Evolutionary conservation across 2,113 vertebrate species (phyloP), one percentile per base, ranked within the genome.

Genomic region (Cathartes aura): DNA sequence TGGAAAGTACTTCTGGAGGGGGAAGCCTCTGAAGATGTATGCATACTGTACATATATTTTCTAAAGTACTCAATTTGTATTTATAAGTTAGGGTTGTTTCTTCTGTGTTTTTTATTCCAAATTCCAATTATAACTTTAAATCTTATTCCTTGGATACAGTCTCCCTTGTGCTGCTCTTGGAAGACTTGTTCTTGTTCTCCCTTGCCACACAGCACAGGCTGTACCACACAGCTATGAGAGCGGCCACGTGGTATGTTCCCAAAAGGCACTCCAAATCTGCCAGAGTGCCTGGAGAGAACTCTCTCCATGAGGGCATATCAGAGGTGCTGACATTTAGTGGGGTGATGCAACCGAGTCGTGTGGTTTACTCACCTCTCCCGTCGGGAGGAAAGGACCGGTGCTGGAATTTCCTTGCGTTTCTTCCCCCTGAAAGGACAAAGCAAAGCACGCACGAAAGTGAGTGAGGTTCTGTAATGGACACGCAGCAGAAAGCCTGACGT

Each of bases 401-500:
- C 83, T 98, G 98, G 73, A 98, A 98, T 97, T 98, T 99, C 97
- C 96, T 98, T 42, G 97, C 42, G 85, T 96, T 98, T 97, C 98
- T 98, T 91, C 98, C 98, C 71, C 98, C 99, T 99, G 92, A 15
- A 90, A 63, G 64, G 76, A 89, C 70, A 92, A 78, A 95, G 67
- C 23, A 95, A 80, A 89, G 72, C 34, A 68, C 3, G 55, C 79
- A 89, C 38, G 10, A 4, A 63, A 82, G 78, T 80, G 45, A 93
- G 89, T 0, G 24, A 62, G 42, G 45, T 4, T 79, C 72, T 74
- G 72, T 34, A 48, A 9, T 0, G 21, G 40, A n/a, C 70, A 36
- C 0, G 8, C 45, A 88, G 66, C 47, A 76, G 76, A 91, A 87
- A 96, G 81, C 53, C 58, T 95, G 52, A 45, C 0, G 6, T 87